Conservation (phyloP, 2,888 invertebrate species). For the Oscheius sp. region DNA sequence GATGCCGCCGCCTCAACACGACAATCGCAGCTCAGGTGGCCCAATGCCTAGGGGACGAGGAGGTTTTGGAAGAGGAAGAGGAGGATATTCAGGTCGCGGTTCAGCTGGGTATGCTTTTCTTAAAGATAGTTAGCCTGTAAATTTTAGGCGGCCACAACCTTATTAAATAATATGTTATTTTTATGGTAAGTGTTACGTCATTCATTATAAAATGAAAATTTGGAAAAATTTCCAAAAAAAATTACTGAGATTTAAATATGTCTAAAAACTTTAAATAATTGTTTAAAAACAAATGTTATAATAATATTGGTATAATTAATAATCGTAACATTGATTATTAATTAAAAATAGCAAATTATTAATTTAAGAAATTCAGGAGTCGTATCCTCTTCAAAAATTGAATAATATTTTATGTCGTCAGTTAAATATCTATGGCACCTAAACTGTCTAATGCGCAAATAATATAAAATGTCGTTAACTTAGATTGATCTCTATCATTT, state of each 20-base stretch:
- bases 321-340: too few relatives aligned
- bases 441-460: neutral
- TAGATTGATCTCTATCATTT: slow-evolving; percentile 1
- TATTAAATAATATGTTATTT: slow-evolving; percentile 8
- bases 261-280: neutral
- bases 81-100: slow-evolving; percentile 25
- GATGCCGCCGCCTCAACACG: neutral
- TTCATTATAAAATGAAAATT: too few relatives aligned
- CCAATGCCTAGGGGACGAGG: slow-evolving; percentile 37
- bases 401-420: neutral
- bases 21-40: slow-evolving; percentile 20
- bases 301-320: too few relatives aligned
- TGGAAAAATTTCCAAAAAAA: neutral
- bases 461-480: neutral
- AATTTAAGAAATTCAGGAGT: neutral
- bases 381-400: neutral
- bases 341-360: too few relatives aligned
- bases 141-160: slow-evolving; percentile 15
- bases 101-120: slow-evolving; percentile 13
- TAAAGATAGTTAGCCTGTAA: neutral
- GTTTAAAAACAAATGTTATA: neutral
- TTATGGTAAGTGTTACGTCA: neutral
- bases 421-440: neutral
- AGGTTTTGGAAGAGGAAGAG: slow-evolving; percentile 31
- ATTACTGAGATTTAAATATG: neutral